Evolutionary conservation across 2,797 vertebrate genomes (phyloP).

Genomic region (Botia kubotai): DNA sequence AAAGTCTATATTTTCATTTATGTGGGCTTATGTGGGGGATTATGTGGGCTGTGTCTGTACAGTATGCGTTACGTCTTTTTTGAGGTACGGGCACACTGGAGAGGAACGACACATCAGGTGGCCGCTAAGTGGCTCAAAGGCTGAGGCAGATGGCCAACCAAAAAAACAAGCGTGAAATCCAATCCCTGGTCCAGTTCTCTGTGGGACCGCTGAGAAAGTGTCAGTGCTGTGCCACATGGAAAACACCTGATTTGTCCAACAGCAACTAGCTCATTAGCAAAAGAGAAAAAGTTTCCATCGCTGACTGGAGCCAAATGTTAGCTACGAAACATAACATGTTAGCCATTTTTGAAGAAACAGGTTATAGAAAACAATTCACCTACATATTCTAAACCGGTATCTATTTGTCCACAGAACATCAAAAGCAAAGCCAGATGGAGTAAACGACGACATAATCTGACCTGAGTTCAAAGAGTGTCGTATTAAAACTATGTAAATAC

Average conservation of each 20-base stretch:
- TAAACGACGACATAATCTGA: not conserved
- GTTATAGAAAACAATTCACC: too few relatives aligned
- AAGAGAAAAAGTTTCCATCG: not conserved
- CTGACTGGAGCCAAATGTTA: not conserved
- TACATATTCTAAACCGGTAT: too few relatives aligned
- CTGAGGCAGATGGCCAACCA: constrained; percentile 61
- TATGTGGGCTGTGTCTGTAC: constrained; percentile 5
- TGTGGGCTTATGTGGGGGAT: not conserved
- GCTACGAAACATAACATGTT: not conserved
- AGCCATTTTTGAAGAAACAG: not conserved
- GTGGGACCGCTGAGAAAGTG: constrained; percentile 46
- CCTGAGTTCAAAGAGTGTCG: constrained; percentile 43
- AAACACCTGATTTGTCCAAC: constrained; percentile 43
- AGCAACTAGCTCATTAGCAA: not conserved
- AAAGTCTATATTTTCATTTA: not conserved
- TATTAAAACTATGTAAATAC: constrained; percentile 54
- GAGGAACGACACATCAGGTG: constrained; percentile 53
- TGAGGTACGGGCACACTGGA: constrained; percentile 14
- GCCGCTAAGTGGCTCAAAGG: constrained; percentile 49
- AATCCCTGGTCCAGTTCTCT: constrained; percentile 50
- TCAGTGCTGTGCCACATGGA: constrained; percentile 41
- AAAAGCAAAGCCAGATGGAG: not conserved
- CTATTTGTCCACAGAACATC: too few relatives aligned
- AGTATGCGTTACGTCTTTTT: not conserved
- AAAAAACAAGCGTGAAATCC: constrained; percentile 49